These are phyloP conservation scores for Ditula angustiorana DNA, from an alignment of 2,888 invertebrate genomes.

Conservation along the genomic window DNA sequence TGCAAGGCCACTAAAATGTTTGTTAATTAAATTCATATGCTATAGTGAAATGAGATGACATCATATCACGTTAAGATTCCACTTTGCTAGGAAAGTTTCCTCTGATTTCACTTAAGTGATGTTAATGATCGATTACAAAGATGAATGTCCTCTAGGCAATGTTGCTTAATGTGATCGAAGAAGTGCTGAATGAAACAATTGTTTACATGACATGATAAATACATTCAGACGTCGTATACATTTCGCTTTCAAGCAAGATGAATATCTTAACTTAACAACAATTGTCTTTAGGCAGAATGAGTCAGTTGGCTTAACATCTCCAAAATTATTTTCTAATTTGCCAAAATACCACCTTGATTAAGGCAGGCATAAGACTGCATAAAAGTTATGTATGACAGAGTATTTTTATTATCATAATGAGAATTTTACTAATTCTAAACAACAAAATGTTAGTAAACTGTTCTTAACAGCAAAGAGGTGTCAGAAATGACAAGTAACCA, in stretches of 20 bases:
- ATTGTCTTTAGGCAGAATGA: neutral
- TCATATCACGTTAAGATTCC: conserved; percentile 53
- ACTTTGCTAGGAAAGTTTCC: conserved; percentile 50
- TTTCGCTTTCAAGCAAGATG: conserved; percentile 8
- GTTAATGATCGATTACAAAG: conserved; percentile 53
- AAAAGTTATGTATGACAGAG: no score
- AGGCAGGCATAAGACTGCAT: no score
- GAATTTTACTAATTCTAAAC: no score
- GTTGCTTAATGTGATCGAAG: conserved; percentile 22
- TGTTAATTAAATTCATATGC: conserved; percentile 45
- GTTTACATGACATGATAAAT: conserved; percentile 4
- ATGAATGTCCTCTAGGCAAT: conserved; percentile 47
- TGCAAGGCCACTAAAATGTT: conserved; percentile 21
- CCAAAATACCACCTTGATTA: no score
- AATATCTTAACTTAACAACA: neutral
- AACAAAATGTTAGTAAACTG: no score
- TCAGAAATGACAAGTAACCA: conserved; percentile 7
- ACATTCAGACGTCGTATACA: conserved; percentile 1
- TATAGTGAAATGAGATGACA: conserved; percentile 54
- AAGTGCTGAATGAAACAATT: conserved; percentile 1
- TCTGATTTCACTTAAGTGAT: conserved; percentile 62
- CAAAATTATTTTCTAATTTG: no score
- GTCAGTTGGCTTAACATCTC: neutral
- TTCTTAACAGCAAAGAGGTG: neutral
- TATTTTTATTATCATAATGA: no score